A percentile compares a stretch with the other conserved stretches of the same genome.
phyloP scores from a whole-genome alignment of 2,113 vertebrate genomes.

The Octodon degus region DNA sequence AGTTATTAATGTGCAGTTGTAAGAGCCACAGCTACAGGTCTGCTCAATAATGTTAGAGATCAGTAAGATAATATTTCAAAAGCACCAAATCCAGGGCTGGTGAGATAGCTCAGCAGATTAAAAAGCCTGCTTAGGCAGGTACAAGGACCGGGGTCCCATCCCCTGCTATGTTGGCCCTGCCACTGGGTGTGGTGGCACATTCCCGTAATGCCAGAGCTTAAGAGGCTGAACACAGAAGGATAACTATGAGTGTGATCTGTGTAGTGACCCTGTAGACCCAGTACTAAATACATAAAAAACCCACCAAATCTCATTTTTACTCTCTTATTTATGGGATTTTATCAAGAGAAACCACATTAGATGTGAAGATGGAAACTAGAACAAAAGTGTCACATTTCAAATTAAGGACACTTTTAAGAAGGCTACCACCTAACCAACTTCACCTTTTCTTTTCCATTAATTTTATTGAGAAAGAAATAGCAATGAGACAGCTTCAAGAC shows the following conservation, averaged over 20 bases:
- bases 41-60: background rate
- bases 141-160: no score
- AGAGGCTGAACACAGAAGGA: no score
- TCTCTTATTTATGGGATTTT: conserved; percentile 1
- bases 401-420: background rate
- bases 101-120: no score
- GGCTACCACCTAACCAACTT: background rate
- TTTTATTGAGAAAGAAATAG: no score
- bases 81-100: background rate
- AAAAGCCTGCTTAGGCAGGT: no score
- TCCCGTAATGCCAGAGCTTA: no score
- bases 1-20: background rate
- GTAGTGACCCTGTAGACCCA: no score
- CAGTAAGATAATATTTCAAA: background rate
- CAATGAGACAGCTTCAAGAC: no score
- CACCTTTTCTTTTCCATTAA: background rate
- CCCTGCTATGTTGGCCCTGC: no score
- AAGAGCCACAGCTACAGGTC: background rate
- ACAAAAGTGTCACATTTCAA: background rate
- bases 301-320: background rate
- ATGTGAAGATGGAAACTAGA: background rate
- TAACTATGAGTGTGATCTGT: no score
- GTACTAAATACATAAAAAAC: background rate
- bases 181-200: no score
- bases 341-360: background rate